phyloP scores from a whole-genome alignment of 2,113 vertebrate genomes.

The Tinamus guttatus region DNA sequence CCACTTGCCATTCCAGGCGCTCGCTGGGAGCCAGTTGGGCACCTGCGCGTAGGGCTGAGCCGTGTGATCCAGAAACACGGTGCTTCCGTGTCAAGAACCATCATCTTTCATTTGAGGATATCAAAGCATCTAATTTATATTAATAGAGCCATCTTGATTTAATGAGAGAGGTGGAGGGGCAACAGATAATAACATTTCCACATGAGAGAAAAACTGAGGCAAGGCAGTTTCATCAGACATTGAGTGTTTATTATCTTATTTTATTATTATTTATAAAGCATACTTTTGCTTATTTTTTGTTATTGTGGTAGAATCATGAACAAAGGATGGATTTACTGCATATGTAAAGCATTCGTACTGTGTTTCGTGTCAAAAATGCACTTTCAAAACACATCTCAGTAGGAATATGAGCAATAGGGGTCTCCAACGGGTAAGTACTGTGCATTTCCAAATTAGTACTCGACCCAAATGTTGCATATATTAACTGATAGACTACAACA shows the following conservation, averaged over 20 bases:
- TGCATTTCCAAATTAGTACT: neutral
- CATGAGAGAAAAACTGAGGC: neutral
- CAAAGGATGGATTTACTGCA: conserved; percentile 8
- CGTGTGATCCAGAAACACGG: neutral
- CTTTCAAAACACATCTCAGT: conserved; percentile 1
- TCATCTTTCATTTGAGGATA: neutral
- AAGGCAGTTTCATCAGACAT: neutral
- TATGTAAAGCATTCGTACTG: neutral
- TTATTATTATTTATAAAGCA: neutral
- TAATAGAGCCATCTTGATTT: neutral
- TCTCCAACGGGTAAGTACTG: neutral
- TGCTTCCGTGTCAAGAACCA: neutral
- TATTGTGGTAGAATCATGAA: neutral
- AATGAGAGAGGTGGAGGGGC: neutral
- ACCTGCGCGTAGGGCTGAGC: neutral
- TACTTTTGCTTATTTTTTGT: neutral
- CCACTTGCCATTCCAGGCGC: neutral
- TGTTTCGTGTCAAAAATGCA: conserved; percentile 42
- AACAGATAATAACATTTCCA: neutral
- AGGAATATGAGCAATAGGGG: neutral
- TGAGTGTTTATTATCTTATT: neutral
- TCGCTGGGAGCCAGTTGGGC: neutral
- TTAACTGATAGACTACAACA: neutral
- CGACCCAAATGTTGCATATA: neutral
- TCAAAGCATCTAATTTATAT: neutral